These are phyloP conservation scores for Nasonovia ribisnigri DNA, from an alignment of 2,888 invertebrate genomes.

Conservation along the genomic window DNA sequence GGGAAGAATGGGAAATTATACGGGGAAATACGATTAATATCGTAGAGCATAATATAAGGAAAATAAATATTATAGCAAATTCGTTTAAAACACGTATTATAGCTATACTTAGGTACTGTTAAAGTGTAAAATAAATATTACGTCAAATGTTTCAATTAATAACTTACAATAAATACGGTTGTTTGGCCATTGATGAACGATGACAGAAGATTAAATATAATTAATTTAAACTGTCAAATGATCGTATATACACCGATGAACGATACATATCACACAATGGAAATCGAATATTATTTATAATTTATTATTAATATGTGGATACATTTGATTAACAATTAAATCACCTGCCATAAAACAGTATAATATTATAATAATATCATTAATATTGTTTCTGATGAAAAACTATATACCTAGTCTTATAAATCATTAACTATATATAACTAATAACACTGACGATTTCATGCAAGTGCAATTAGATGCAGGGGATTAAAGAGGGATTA, in stretches of 20 bases:
- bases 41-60: background rate
- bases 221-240: background rate
- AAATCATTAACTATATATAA: background rate
- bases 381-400: background rate
- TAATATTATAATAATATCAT: background rate
- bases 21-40: background rate
- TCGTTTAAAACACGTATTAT: background rate
- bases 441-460: background rate
- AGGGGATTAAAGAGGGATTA: background rate
- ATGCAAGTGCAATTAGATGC: background rate
- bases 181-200: background rate
- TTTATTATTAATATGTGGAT: background rate
- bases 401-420: background rate
- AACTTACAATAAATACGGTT: background rate
- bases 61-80: background rate
- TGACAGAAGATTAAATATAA: background rate
- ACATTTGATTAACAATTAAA: background rate
- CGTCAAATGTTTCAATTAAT: background rate
- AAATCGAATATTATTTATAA: background rate
- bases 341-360: background rate
- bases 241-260: background rate
- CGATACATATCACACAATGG: background rate
- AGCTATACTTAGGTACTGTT: background rate
- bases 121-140: background rate
- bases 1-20: background rate